Evolutionary conservation across 2,888 invertebrate species (phyloP).

Genomic region (Caenorhabditis angaria): DNA sequence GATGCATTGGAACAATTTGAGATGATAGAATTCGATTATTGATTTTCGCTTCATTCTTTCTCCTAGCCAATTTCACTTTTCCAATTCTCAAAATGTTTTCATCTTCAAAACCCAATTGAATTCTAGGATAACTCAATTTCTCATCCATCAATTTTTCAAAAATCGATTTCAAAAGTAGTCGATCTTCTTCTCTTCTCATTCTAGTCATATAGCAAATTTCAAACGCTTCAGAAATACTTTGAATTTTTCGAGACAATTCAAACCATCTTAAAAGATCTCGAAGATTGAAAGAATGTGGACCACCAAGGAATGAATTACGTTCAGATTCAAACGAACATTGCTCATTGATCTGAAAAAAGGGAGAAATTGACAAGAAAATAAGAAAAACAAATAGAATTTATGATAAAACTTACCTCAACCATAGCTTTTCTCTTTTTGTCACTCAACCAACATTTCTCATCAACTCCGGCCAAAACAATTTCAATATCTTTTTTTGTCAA

Average conservation of each 20-base stretch:
- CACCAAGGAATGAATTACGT: constrained; percentile 77
- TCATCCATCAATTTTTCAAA: constrained; percentile 38
- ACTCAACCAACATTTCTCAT: constrained; percentile 26
- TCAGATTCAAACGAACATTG: constrained; percentile 28
- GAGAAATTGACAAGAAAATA: not conserved
- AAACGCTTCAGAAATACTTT: constrained; percentile 75
- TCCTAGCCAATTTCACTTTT: constrained; percentile 23
- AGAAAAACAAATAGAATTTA: no score
- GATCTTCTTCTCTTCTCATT: constrained; percentile 84
- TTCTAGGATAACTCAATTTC: constrained; percentile 22
- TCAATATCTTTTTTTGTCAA: constrained; percentile 55
- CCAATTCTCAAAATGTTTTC: constrained; percentile 33
- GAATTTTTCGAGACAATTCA: constrained; percentile 74
- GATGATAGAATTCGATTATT: constrained; percentile 71
- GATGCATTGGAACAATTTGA: constrained; percentile 78
- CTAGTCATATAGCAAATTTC: constrained; percentile 86
- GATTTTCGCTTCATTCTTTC: not conserved
- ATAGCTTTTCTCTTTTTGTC: constrained; percentile 35
- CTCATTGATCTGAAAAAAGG: constrained; percentile 19
- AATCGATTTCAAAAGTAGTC: constrained; percentile 75
- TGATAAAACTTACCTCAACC: constrained; percentile 16
- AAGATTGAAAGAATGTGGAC: constrained; percentile 96
- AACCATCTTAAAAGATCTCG: constrained; percentile 94
- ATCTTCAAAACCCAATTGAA: constrained; percentile 31
- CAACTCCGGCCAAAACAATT: constrained; percentile 48